Conservation (phyloP, 1,140 invertebrate species). For the Chironomus tepperi region DNA sequence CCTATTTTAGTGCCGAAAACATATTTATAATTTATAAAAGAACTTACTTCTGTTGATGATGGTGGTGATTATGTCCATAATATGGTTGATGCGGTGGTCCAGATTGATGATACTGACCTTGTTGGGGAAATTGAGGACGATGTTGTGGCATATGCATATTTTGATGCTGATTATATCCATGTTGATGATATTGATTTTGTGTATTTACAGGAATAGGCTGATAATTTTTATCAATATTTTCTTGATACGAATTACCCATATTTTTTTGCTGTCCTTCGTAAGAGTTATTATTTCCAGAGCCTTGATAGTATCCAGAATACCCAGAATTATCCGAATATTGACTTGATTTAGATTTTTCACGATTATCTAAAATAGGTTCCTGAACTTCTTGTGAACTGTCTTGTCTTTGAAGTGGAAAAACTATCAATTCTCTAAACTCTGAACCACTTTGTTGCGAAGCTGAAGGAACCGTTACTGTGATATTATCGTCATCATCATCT, state of each 20-base stretch:
- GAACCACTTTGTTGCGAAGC: constrained; percentile 29
- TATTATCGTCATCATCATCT: constrained; percentile 46
- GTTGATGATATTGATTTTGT: constrained; percentile 16
- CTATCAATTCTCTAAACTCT: constrained; percentile 30
- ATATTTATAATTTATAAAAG: neutral
- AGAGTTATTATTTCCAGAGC: neutral
- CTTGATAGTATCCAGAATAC: neutral
- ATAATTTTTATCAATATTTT: neutral
- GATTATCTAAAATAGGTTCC: no score
- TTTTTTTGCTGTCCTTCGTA: no score
- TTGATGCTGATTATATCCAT: constrained; percentile 10
- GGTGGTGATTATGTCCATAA: neutral
- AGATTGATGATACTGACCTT: neutral
- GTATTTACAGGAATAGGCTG: neutral
- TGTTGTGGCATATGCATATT: neutral
- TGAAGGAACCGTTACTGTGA: constrained; percentile 47
- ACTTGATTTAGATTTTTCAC: no score
- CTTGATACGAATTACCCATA: neutral
- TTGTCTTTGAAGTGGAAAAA: neutral
- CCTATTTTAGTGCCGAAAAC: neutral
- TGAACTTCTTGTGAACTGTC: neutral
- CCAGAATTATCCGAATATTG: neutral
- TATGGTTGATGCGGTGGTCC: neutral
- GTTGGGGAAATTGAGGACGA: constrained; percentile 1
- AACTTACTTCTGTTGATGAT: neutral